These are phyloP conservation scores for Eulemur rufifrons DNA, from an alignment of 2,113 vertebrate species.

Conservation along the genomic window DNA sequence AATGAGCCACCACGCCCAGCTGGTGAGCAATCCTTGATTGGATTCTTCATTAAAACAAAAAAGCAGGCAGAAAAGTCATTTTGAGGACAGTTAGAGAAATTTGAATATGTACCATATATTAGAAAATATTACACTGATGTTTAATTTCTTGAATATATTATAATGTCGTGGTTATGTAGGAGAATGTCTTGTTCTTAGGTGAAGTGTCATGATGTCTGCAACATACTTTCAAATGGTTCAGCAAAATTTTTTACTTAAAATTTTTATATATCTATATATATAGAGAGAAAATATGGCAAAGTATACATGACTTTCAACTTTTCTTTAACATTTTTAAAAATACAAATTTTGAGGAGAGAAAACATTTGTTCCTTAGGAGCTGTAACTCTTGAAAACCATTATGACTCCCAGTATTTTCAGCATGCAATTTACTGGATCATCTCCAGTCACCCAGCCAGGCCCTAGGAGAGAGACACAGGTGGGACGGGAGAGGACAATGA, in stretches of 20 bases:
- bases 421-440: neutral
- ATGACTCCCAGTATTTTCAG: neutral
- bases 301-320: neutral
- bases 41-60: neutral
- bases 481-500: neutral
- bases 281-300: neutral
- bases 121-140: neutral
- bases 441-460: neutral
- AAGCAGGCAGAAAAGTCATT: neutral
- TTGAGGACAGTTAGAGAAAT: neutral
- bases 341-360: neutral
- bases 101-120: neutral
- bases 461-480: no score
- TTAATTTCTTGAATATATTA: neutral
- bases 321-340: neutral
- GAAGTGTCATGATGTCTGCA: neutral
- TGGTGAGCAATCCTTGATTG: neutral
- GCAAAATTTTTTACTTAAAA: neutral
- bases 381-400: neutral
- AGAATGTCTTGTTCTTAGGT: neutral
- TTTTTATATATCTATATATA: neutral
- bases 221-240: neutral
- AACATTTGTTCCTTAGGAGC: neutral
- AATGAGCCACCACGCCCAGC: no score
- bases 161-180: neutral